Percentiles rank a stretch among this genome's conserved stretches.
Evolutionary conservation across 2,797 vertebrate genomes (phyloP).

Genomic region (Tarsius wallacei): DNA sequence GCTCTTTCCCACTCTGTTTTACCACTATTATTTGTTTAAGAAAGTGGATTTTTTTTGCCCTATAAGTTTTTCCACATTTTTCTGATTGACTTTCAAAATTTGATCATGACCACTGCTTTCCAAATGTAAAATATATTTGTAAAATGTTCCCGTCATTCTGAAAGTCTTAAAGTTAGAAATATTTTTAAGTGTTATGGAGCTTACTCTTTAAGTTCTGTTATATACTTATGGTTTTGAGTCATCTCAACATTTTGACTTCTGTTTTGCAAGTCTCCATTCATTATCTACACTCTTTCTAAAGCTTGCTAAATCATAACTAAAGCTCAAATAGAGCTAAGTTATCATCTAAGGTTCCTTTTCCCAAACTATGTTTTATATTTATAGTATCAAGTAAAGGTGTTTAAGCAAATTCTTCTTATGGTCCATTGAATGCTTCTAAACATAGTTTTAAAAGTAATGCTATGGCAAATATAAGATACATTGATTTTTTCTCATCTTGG

Average conservation of each 20-base stretch:
- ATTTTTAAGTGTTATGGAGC: background rate
- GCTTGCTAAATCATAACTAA: background rate
- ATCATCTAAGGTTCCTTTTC: background rate
- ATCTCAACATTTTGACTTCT: background rate
- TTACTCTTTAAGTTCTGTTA: background rate
- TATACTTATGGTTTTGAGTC: background rate
- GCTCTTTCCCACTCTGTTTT: background rate
- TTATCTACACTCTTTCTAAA: background rate
- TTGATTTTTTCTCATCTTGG: background rate
- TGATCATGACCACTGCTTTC: background rate
- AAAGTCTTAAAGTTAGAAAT: background rate
- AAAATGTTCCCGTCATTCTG: background rate
- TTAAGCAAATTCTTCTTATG: background rate
- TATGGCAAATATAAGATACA: background rate
- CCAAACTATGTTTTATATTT: background rate
- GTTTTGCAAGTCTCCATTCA: background rate
- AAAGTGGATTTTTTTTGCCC: background rate
- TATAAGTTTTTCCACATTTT: background rate
- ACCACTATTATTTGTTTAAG: background rate
- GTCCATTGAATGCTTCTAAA: background rate
- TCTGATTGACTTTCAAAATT: background rate
- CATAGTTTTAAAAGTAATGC: background rate
- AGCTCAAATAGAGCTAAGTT: background rate
- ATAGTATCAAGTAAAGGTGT: background rate
- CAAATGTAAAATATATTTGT: background rate